Evolutionary conservation across 2,888 invertebrate species (phyloP).

Genomic region (Buathra laborator): DNA sequence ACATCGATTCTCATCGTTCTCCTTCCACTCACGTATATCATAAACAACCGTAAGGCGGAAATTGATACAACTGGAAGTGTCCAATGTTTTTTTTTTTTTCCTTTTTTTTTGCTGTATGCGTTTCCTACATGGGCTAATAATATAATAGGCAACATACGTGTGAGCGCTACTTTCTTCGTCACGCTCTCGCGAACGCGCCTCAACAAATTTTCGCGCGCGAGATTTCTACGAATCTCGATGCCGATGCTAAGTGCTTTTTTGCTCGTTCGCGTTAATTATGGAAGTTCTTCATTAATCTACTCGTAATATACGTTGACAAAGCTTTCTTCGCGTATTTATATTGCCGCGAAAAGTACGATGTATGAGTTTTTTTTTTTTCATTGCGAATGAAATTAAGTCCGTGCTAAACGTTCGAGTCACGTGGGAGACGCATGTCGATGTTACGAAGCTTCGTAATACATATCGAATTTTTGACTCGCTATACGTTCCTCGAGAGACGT

Average conservation of each 20-base stretch:
- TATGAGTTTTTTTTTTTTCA: not conserved
- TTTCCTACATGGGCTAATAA: slow-evolving; percentile 26
- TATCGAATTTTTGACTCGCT: not conserved
- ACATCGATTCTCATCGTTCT: slow-evolving; percentile 20
- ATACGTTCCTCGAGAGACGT: not conserved
- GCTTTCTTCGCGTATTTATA: slow-evolving; percentile 7
- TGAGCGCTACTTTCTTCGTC: slow-evolving; percentile 68
- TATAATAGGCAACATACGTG: slow-evolving; percentile 35
- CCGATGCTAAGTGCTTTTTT: slow-evolving; percentile 8
- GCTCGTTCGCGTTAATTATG: not conserved
- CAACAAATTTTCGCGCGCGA: slow-evolving; percentile 60
- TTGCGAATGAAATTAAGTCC: not conserved
- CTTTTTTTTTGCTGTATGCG: not conserved
- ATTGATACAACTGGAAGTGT: slow-evolving; percentile 51
- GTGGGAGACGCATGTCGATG: not conserved
- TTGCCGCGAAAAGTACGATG: not conserved
- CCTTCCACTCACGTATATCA: not conserved
- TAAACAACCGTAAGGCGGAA: slow-evolving; percentile 35
- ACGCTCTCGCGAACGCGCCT: slow-evolving; percentile 67
- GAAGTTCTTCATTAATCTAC: not conserved
- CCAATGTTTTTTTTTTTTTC: slow-evolving; percentile 7
- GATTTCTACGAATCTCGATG: slow-evolving; percentile 59
- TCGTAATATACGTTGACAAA: not conserved
- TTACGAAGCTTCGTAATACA: not conserved
- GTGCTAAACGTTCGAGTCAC: not conserved